phyloP scores from a whole-genome alignment of 2,113 vertebrate species.

The Cyprinodon variegatus region DNA sequence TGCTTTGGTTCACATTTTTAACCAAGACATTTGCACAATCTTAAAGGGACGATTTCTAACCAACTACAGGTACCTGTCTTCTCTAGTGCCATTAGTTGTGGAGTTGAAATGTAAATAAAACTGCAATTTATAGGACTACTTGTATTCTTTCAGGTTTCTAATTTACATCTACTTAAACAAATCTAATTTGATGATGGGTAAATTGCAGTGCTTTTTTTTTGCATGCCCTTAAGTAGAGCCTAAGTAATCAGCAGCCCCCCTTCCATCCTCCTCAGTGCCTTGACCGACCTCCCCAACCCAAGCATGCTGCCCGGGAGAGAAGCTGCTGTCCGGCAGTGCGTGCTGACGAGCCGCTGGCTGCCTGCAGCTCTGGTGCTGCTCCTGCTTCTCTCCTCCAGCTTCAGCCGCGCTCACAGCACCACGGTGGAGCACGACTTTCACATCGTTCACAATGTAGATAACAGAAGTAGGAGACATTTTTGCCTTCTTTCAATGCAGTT shows the following conservation, averaged over 20 bases:
- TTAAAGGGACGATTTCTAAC: not conserved
- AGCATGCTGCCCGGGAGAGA: constrained; percentile 66
- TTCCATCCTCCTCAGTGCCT: constrained; percentile 49
- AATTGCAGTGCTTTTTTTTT: not conserved
- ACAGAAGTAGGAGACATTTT: constrained; percentile 84
- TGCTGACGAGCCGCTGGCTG: constrained; percentile 71
- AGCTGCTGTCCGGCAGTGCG: constrained; percentile 56
- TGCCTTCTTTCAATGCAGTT: not conserved
- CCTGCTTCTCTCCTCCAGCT: constrained; percentile 78
- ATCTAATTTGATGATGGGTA: not conserved
- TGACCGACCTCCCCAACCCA: constrained; percentile 43
- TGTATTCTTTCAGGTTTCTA: not conserved
- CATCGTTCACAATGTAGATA: constrained; percentile 86
- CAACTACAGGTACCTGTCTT: no score
- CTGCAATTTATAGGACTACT: not conserved
- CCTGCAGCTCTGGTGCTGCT: constrained; percentile 75
- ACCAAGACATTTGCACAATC: not conserved
- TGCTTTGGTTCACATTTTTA: not conserved
- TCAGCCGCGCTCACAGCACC: constrained; percentile 80
- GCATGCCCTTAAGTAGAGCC: not conserved
- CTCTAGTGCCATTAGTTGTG: no score
- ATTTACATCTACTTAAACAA: not conserved
- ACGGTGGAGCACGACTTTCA: constrained; percentile 88
- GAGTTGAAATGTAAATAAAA: not conserved
- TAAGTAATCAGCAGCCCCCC: not conserved